phyloP scores from a whole-genome alignment of 2,888 invertebrate genomes.

The Formica aserva region DNA sequence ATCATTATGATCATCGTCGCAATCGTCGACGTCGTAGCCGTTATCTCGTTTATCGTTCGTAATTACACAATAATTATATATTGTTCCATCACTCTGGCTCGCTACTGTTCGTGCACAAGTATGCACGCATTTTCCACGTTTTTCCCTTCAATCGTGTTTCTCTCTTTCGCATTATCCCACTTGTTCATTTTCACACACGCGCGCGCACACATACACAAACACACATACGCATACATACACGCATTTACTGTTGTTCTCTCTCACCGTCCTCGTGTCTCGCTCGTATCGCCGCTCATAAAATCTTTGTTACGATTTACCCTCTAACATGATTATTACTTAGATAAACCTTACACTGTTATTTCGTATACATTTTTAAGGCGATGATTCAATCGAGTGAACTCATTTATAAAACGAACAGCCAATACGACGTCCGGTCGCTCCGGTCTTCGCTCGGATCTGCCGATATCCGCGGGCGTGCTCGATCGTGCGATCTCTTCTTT shows the following conservation, averaged over 20 bases:
- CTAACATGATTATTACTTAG: constrained; percentile 86
- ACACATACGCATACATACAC: constrained; percentile 42
- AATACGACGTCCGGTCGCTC: constrained; percentile 77
- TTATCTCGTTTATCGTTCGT: constrained; percentile 74
- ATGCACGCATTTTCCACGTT: constrained; percentile 60
- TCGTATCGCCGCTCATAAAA: constrained; percentile 83
- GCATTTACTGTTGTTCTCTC: constrained; percentile 48
- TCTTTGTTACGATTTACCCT: constrained; percentile 83
- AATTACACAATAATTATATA: constrained; percentile 85
- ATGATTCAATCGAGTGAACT: constrained; percentile 86
- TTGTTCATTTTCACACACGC: constrained; percentile 59
- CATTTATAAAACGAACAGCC: constrained; percentile 85
- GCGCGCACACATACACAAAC: constrained; percentile 48
- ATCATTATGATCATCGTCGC: constrained; percentile 68
- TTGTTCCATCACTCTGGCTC: constrained; percentile 73
- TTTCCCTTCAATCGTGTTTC: constrained; percentile 67
- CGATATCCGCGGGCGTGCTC: constrained; percentile 50
- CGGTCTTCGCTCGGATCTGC: constrained; percentile 24
- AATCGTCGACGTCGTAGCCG: constrained; percentile 74
- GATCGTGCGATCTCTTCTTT: constrained; percentile 67
- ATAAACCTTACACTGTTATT: constrained; percentile 85
- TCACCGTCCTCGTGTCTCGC: constrained; percentile 60
- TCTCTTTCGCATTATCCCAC: constrained; percentile 17
- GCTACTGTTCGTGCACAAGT: constrained; percentile 64
- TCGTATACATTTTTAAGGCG: constrained; percentile 86